Conservation (phyloP, 1,140 invertebrate genomes). For the Potamilus streckersoni region DNA sequence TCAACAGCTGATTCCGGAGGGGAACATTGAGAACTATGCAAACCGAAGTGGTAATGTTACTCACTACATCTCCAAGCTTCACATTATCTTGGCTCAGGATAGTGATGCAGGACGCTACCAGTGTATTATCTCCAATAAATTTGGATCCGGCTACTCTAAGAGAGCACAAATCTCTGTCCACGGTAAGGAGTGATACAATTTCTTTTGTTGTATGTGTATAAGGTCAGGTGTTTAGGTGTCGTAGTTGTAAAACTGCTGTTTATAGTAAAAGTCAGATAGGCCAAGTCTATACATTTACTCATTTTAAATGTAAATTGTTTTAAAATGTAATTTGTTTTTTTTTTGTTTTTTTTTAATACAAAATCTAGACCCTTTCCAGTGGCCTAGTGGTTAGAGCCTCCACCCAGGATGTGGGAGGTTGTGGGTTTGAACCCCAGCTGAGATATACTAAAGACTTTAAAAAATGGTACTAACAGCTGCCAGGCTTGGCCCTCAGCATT, state of each 20-base stretch:
- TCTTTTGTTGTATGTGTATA: background rate
- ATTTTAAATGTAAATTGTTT: too few species aligned
- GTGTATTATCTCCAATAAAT: conserved; percentile 90
- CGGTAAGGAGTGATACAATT: conserved; percentile 68
- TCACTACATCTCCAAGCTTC: conserved; percentile 75
- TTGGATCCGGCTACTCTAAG: conserved; percentile 88
- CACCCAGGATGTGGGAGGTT: too few species aligned
- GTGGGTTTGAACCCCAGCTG: too few species aligned
- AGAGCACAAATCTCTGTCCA: conserved; percentile 88
- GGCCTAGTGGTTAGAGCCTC: too few species aligned
- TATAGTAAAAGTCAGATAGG: background rate
- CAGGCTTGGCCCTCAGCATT: too few species aligned
- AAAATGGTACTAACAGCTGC: too few species aligned
- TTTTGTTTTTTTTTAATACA: too few species aligned
- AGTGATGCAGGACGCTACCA: conserved; percentile 89
- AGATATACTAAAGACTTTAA: too few species aligned
- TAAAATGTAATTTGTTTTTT: too few species aligned
- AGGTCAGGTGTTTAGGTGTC: background rate
- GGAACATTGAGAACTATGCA: conserved; percentile 51
- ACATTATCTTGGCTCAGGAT: conserved; percentile 80
- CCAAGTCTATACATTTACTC: too few species aligned
- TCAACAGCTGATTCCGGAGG: conserved; percentile 41
- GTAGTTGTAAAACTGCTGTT: background rate
- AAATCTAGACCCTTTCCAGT: too few species aligned
- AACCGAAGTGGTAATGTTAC: conserved; percentile 48